Evolutionary conservation across 2,797 vertebrate species (phyloP), one percentile per base, ranked within the genome.

Genomic region (Hydrophis major): DNA sequence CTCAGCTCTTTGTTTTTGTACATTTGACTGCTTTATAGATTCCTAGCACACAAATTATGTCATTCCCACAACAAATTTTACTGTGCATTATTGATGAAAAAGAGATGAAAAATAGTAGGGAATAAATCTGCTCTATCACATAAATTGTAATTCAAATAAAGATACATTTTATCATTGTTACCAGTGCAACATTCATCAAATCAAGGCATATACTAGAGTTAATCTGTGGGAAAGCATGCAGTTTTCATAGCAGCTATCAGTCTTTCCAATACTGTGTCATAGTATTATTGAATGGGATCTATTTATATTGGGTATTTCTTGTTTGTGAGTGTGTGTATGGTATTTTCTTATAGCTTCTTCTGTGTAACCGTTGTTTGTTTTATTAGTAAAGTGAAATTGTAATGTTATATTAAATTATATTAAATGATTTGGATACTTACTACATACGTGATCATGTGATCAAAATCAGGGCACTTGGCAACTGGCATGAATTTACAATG

Each of bases 1-100:
- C 88, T 87, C 66, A 93, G 59, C 60, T 86, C 53, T 61, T 88
- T 95, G 91, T 94, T 95, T 95, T 20, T n/a, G 89, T 94, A 18
- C 90, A 50, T 89, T 92, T 94, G 92, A 37, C 4, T 93, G 93
- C 94, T 86, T 55, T 57, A 50, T 37, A n/a, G 4, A 37, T 63
- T 61, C n/a, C 32, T 83, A 42, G 55, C 63, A 69, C 4, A 18
- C 50, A 60, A 60, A 47, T 63, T 55, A 89, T 20, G 6, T 18
- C 7, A 12, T 16, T 1, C 60, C 32, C 2, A 27, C 60, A 59
- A 14, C 13, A n/a, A 63, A 25, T 5, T 55, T 32, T 56, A 13
- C 4, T 92, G 87, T 55, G 50, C 28, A 57, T n/a, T 57, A 88
- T n/a, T 88, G 55, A 87, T 47, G 42, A 47, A 63, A 86, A 86